Percentiles rank a stretch among this genome's conserved stretches.
These are phyloP conservation scores for Tuta absoluta DNA, from an alignment of 2,888 invertebrate genomes.

Conservation along the genomic window DNA sequence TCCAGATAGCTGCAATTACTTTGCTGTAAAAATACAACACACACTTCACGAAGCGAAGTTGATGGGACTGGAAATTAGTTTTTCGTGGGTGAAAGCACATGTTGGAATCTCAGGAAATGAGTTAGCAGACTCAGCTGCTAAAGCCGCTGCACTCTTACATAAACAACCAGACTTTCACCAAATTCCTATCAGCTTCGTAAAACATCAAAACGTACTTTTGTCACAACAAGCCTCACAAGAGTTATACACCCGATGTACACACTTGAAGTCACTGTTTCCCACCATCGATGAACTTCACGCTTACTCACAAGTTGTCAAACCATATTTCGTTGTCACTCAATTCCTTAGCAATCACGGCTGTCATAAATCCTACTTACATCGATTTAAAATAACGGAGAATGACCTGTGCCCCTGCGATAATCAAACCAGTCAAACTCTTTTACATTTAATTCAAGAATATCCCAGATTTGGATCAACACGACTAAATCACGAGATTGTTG, in stretches of 20 bases:
- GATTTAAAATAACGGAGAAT: conserved; percentile 27
- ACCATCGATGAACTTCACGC: background rate
- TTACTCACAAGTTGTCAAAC: conserved; percentile 6
- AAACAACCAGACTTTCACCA: conserved; percentile 10
- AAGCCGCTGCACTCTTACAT: conserved; percentile 23
- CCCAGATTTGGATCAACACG: conserved; percentile 15
- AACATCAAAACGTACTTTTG: background rate
- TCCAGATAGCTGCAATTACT: background rate
- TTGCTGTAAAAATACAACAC: background rate
- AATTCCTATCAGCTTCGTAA: conserved; percentile 28
- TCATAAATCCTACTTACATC: conserved; percentile 27
- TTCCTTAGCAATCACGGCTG: conserved; percentile 28
- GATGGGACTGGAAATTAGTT: background rate
- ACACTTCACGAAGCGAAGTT: background rate
- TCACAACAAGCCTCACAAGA: background rate
- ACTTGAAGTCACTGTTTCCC: conserved; percentile 17
- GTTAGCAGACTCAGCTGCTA: conserved; percentile 23
- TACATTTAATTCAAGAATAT: conserved; percentile 23
- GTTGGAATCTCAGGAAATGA: conserved; percentile 29
- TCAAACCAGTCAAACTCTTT: conserved; percentile 15
- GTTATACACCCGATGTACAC: background rate
- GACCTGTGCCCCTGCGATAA: conserved; percentile 28
- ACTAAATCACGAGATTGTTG: background rate
- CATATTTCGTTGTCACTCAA: conserved; percentile 26
- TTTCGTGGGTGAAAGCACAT: conserved; percentile 13